phyloP scores from a whole-genome alignment of 2,888 invertebrate species.

The Monoplex corrugatus region DNA sequence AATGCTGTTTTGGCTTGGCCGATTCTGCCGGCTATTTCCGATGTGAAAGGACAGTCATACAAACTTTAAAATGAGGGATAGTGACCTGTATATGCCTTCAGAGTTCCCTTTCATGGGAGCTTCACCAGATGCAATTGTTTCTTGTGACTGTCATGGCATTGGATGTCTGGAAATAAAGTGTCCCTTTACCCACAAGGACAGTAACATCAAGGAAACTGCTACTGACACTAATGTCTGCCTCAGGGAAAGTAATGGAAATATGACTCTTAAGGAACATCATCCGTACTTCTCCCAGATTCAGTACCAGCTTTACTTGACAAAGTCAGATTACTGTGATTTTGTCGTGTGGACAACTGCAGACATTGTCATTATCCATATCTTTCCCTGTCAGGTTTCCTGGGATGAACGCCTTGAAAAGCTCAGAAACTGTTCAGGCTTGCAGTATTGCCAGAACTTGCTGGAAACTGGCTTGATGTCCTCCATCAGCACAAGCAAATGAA shows the following conservation, averaged over 20 bases:
- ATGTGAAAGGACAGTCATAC: no score
- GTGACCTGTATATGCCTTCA: neutral
- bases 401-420: neutral
- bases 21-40: no score
- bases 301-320: constrained; percentile 40
- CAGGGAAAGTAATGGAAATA: no score
- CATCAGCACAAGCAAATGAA: neutral
- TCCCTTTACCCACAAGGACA: constrained; percentile 35
- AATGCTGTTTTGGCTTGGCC: no score
- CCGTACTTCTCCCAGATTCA: constrained; percentile 49
- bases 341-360: constrained; percentile 53
- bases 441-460: no score
- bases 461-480: neutral
- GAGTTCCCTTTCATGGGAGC: constrained; percentile 39
- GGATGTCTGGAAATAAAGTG: constrained; percentile 49
- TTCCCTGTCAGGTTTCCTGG: constrained; percentile 39
- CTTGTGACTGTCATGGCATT: constrained; percentile 46
- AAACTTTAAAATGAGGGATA: neutral
- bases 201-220: constrained; percentile 39
- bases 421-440: no score
- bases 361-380: constrained; percentile 15
- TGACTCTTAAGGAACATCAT: no score
- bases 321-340: constrained; percentile 41
- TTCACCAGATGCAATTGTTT: constrained; percentile 48
- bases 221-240: no score